phyloP scores from a whole-genome alignment of 1,140 invertebrate genomes.

The Chrysopa pallens region DNA sequence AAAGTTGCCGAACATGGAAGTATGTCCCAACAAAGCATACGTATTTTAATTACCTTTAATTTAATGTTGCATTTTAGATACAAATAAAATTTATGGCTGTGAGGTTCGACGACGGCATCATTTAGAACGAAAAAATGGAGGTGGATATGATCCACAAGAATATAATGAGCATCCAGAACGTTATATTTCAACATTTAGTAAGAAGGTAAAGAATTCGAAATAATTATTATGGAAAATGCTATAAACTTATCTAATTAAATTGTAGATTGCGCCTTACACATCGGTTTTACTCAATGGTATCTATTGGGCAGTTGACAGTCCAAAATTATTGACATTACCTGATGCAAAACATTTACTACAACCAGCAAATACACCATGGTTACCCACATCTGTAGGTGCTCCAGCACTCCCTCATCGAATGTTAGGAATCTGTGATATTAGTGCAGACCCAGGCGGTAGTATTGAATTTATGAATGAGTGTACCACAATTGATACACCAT shows the following conservation, averaged over 20 bases:
- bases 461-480: slow-evolving; percentile 99
- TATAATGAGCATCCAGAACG: slow-evolving; percentile 83
- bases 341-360: slow-evolving; percentile 89
- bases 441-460: slow-evolving; percentile 87
- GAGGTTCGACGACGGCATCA: slow-evolving; percentile 87
- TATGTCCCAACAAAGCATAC: slow-evolving; percentile 26
- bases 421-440: slow-evolving; percentile 93
- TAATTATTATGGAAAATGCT: neutral
- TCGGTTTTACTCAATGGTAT: slow-evolving; percentile 96
- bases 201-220: slow-evolving; percentile 42
- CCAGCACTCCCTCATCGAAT: slow-evolving; percentile 79
- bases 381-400: slow-evolving; percentile 69
- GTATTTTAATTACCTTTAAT: neutral
- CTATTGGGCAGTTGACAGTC: slow-evolving; percentile 94
- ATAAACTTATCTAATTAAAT: slow-evolving; percentile 1
- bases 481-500: slow-evolving; percentile 97
- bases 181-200: slow-evolving; percentile 92
- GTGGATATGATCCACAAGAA: slow-evolving; percentile 77
- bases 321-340: slow-evolving; percentile 89
- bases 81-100: slow-evolving; percentile 77
- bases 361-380: slow-evolving; percentile 79
- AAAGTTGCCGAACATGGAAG: slow-evolving; percentile 95
- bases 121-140: slow-evolving; percentile 77
- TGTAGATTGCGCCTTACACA: slow-evolving; percentile 87
- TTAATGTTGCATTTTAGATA: slow-evolving; percentile 33